Conservation (phyloP, 30 jellyfish, hydroid and myxozoan species). For the Aurelia aurita complex sp. Pacific region DNA sequence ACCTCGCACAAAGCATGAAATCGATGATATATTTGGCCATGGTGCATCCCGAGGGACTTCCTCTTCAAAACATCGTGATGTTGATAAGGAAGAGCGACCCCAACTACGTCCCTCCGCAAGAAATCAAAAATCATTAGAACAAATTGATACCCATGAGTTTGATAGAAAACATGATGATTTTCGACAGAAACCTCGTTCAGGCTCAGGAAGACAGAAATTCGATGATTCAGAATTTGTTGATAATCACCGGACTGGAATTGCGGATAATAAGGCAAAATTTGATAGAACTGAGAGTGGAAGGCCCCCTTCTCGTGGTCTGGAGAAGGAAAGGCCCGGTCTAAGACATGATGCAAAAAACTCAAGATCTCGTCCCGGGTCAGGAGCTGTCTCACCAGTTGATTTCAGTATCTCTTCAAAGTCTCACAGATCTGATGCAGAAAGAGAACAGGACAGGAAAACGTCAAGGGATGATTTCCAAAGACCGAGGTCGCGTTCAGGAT, state of each 20-base stretch:
- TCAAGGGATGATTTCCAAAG: neutral
- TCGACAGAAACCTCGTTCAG: slow-evolving; percentile 25
- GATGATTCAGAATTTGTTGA: too few species aligned
- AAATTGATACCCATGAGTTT: neutral
- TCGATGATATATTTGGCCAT: slow-evolving; percentile 47
- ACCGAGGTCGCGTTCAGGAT: slow-evolving; percentile 10
- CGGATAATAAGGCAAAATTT: neutral
- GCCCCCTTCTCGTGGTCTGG: too few species aligned
- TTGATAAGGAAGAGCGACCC: neutral
- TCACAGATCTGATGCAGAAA: too few species aligned
- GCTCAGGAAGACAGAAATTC: slow-evolving; percentile 18
- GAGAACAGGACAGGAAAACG: too few species aligned
- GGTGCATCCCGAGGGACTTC: neutral
- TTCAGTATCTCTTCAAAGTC: neutral
- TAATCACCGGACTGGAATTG: too few species aligned
- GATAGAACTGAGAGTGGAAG: neutral
- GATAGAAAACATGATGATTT: slow-evolving; percentile 6
- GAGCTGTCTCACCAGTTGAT: neutral
- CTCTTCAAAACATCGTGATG: slow-evolving; percentile 2
- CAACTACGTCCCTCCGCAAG: neutral
- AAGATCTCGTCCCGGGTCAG: slow-evolving; percentile 15
- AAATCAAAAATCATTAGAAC: neutral
- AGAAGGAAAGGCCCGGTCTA: neutral
- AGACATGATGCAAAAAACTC: neutral
- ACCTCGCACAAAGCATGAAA: slow-evolving; percentile 14